Conservation (phyloP, 1,140 invertebrate genomes). For the Leptinotarsa lineolata region DNA sequence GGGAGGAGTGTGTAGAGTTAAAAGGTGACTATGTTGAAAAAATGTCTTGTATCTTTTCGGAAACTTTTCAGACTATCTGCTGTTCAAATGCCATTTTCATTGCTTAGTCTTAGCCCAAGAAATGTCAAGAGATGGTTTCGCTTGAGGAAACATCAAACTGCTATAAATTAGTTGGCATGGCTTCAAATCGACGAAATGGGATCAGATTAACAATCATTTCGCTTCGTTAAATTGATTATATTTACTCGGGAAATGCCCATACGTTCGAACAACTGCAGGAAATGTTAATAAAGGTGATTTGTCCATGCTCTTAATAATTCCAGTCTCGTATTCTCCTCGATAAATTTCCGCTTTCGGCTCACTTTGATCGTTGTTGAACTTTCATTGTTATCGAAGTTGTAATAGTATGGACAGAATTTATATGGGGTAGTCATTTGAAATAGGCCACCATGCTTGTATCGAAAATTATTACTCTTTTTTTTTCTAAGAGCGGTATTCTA, state of each 20-base stretch:
- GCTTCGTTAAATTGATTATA: neutral
- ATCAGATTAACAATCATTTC: neutral
- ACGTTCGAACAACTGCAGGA: conserved; percentile 11
- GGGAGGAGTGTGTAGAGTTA: too few relatives aligned
- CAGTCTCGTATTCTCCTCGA: neutral
- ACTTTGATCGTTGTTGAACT: neutral
- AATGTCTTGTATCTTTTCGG: too few relatives aligned
- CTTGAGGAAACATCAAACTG: neutral
- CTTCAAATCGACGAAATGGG: neutral
- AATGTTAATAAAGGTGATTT: conserved; percentile 16
- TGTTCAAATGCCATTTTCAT: too few relatives aligned
- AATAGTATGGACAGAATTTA: too few relatives aligned
- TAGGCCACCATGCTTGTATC: too few relatives aligned
- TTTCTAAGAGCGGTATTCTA: too few relatives aligned
- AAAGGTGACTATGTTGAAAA: too few relatives aligned
- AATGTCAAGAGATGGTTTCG: neutral
- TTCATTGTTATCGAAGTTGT: too few relatives aligned
- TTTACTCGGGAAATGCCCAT: neutral
- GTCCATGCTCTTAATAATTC: neutral
- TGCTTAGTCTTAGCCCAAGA: too few relatives aligned
- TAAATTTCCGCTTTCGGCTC: neutral
- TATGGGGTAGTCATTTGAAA: too few relatives aligned
- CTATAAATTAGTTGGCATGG: neutral
- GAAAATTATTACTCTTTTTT: too few relatives aligned
- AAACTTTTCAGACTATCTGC: too few relatives aligned